phyloP scores from a whole-genome alignment of 2,113 vertebrate genomes.

The Prochilodus magdalenae region DNA sequence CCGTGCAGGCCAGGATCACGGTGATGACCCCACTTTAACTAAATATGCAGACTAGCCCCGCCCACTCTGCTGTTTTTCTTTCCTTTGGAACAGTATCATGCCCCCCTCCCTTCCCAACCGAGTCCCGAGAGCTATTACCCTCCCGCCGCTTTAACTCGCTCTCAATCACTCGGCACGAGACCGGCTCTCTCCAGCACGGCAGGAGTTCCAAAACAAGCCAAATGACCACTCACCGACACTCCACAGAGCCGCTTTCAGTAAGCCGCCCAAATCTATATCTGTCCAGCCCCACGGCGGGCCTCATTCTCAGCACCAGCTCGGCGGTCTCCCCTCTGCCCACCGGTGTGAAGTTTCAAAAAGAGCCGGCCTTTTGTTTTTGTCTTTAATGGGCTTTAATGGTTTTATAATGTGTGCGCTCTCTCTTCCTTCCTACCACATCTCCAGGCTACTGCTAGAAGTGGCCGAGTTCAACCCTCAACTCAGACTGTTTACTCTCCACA shows the following conservation, averaged over 20 bases:
- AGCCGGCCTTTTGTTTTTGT: conserved; percentile 17
- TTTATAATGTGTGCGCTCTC: conserved; percentile 27
- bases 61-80: neutral
- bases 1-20: neutral
- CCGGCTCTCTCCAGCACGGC: neutral
- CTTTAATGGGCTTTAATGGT: conserved; percentile 36
- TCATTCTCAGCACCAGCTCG: conserved; percentile 21
- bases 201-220: conserved; percentile 47
- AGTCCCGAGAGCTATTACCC: neutral
- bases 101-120: neutral
- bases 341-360: conserved; percentile 16
- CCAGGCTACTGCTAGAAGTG: conserved; percentile 6
- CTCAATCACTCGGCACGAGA: conserved; percentile 10
- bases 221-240: conserved; percentile 30
- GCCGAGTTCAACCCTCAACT: neutral
- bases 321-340: conserved; percentile 13
- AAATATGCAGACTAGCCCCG: neutral
- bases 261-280: conserved; percentile 32
- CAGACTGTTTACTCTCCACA: conserved; percentile 37
- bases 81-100: neutral
- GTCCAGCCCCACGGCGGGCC: conserved; percentile 15
- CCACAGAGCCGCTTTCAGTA: conserved; percentile 31
- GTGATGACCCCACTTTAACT: neutral
- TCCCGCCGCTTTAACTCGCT: conserved; percentile 33
- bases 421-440: conserved; percentile 5